A percentile compares a stretch with the other conserved stretches of the same genome.
Conservation (phyloP, 1,140 invertebrate species). For the Eriosoma lanigerum region DNA sequence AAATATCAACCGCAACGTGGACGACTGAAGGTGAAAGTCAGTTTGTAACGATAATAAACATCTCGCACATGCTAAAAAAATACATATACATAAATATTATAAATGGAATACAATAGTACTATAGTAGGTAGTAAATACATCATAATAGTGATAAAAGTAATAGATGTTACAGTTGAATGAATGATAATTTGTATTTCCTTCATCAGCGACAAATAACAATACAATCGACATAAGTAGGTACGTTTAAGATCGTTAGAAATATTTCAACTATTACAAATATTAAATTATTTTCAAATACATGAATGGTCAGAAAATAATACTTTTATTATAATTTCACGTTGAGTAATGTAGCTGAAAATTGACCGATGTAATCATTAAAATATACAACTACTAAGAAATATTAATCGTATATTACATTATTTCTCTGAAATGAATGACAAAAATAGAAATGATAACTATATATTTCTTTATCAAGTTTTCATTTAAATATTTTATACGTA, state of each 20-base stretch:
- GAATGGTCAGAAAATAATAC: too few relatives aligned
- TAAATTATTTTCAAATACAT: background rate
- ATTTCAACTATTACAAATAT: conserved; percentile 5
- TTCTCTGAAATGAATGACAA: background rate
- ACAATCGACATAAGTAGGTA: background rate
- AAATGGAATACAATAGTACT: conserved; percentile 5
- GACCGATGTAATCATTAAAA: too few relatives aligned
- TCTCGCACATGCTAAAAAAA: background rate
- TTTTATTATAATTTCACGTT: too few relatives aligned
- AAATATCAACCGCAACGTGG: conserved; percentile 1
- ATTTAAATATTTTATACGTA: background rate
- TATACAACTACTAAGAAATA: too few relatives aligned
- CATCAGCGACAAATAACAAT: too few relatives aligned
- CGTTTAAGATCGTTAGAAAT: background rate
- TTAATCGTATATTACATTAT: background rate
- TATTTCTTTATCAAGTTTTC: background rate
- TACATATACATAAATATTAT: background rate
- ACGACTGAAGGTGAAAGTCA: conserved; percentile 40
- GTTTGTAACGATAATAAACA: conserved; percentile 31
- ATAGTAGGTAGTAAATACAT: background rate
- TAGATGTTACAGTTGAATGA: background rate
- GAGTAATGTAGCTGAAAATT: too few relatives aligned
- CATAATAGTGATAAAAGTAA: conserved; percentile 19
- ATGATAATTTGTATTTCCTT: background rate
- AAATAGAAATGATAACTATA: background rate